Evolutionary conservation across 2,113 vertebrate species (phyloP).

Genomic region (Pseudopodoces humilis): DNA sequence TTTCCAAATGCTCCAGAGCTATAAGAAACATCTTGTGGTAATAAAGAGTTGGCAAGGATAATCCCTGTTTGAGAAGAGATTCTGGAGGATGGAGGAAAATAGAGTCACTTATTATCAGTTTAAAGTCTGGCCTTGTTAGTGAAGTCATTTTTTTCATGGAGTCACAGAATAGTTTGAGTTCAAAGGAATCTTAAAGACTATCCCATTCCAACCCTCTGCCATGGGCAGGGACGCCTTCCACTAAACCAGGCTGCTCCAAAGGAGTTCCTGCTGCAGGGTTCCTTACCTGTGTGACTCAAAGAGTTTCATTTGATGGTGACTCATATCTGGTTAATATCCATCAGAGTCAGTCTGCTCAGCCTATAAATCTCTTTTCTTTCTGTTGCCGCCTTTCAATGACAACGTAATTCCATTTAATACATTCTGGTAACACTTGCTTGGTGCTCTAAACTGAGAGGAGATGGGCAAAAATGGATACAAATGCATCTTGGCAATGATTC

Average conservation of each 20-base stretch:
- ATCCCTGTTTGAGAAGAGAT: neutral
- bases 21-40: constrained; percentile 4
- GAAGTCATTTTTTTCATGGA: neutral
- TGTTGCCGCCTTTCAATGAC: neutral
- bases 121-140: neutral
- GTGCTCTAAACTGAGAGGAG: neutral
- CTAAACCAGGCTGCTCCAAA: neutral
- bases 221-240: neutral
- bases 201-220: neutral
- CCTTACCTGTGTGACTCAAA: neutral
- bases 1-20: neutral
- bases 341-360: neutral
- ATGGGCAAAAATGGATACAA: neutral
- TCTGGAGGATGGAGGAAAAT: neutral
- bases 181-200: neutral
- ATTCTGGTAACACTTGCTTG: neutral
- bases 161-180: neutral
- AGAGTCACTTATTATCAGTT: neutral
- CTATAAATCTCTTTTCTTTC: neutral
- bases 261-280: neutral
- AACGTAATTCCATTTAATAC: neutral
- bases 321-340: neutral
- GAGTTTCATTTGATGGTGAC: neutral
- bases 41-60: constrained; percentile 11
- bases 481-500: neutral